These are phyloP conservation scores for Drosophila mulleri DNA, from an alignment of 2,888 invertebrate genomes.

Conservation along the genomic window DNA sequence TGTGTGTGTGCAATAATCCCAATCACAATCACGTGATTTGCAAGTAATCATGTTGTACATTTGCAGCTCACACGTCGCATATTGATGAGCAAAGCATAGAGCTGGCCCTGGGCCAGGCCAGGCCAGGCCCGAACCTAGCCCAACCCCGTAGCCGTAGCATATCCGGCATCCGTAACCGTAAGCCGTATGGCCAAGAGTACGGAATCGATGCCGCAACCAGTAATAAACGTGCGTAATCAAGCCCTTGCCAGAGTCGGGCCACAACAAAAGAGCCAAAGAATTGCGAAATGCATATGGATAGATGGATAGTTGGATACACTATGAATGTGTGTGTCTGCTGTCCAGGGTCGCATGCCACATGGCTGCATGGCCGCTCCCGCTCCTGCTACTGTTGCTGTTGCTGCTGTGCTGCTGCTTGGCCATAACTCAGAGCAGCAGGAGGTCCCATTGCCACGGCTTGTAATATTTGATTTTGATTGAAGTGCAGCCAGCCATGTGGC, in stretches of 20 bases:
- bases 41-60: conserved; percentile 80
- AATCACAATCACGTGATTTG: conserved; percentile 78
- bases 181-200: conserved; percentile 23
- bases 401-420: conserved; percentile 21
- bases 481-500: conserved; percentile 73
- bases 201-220: conserved; percentile 49
- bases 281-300: conserved; percentile 49
- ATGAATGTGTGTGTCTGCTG: conserved; percentile 21
- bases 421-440: conserved; percentile 49
- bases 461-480: conserved; percentile 78
- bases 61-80: conserved; percentile 71
- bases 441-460: conserved; percentile 36
- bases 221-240: conserved; percentile 80
- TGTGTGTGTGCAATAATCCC: conserved; percentile 63
- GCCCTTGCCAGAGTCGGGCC: conserved; percentile 40
- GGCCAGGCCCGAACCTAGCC: background rate
- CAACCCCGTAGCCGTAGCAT: background rate
- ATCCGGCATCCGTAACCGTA: conserved; percentile 52
- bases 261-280: conserved; percentile 68
- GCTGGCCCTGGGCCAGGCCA: background rate
- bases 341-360: conserved; percentile 28
- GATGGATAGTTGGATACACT: conserved; percentile 8
- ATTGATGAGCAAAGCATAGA: conserved; percentile 65
- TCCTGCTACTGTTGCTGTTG: conserved; percentile 1
- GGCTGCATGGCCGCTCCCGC: conserved; percentile 5